phyloP scores from a whole-genome alignment of 2,113 vertebrate species.

The Phalacrocorax brasilianus region DNA sequence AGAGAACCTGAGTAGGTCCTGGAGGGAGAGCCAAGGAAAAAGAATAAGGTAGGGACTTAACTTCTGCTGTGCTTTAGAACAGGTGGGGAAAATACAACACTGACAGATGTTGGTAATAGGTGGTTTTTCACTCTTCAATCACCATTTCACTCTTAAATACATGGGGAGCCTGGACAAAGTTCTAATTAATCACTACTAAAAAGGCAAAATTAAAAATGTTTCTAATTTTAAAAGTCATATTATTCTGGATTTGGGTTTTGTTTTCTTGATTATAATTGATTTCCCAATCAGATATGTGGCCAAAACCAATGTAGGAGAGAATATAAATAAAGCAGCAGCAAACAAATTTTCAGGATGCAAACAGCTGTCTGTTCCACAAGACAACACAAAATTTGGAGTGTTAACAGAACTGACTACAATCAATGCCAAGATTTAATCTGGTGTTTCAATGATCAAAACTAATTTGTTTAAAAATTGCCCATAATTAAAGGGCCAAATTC shows the following conservation, averaged over 20 bases:
- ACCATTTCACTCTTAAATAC: neutral
- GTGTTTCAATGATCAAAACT: neutral
- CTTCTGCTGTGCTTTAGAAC: neutral
- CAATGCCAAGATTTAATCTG: neutral
- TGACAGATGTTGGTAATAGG: neutral
- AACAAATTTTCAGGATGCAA: neutral
- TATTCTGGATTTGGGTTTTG: neutral
- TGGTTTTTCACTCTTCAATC: neutral
- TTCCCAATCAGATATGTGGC: neutral
- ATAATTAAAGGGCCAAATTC: conserved; percentile 27
- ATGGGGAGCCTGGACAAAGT: neutral
- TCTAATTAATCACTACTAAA: neutral
- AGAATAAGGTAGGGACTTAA: neutral
- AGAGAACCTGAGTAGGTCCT: neutral
- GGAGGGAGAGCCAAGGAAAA: neutral
- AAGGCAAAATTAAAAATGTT: neutral
- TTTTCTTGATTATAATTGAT: neutral
- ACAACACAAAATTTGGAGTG: neutral
- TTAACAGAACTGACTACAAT: neutral
- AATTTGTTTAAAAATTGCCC: conserved; percentile 12
- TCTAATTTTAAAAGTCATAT: neutral
- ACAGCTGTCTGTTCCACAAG: neutral
- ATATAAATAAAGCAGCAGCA: neutral
- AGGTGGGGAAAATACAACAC: neutral
- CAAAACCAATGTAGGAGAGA: neutral